Evolutionary conservation across 2,888 invertebrate genomes (phyloP), one percentile per base, ranked within the genome.

Genomic region (Oscheius sp.): DNA sequence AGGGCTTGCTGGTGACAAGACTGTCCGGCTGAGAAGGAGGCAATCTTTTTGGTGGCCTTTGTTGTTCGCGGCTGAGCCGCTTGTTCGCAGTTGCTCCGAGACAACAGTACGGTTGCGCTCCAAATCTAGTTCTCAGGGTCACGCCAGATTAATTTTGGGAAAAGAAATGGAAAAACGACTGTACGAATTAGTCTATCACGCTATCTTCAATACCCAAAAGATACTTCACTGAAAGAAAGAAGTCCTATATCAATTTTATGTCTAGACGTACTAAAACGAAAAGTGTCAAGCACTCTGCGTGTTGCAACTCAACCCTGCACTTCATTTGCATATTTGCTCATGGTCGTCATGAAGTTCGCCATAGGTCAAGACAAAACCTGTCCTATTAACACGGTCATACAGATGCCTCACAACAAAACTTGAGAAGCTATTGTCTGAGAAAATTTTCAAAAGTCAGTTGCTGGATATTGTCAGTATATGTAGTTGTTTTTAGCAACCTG

Each of bases 311-410:
- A 59, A 59, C 44, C 59, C 59, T 44, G 44, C 44, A 59, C 59
- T 54, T 59, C 59, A 59, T 59, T 59, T 59, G 59, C 59, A 59
- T 59, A 59, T 59, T 59, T 59, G 59, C 59, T 44, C 44, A 28
- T 26, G 41, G 6, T 28, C 54, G 8, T 36, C 54, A 24, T 24
- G 47, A 24, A 47, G 17, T 47, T 47, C 20, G 20, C 22, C 47
- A 14, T 17, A 24, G 12, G 24, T 24, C 20, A 22, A 32, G 33
- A 17, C n/a, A 20, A 32, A 54, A 51, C 22, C 20, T 54, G 54
- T 54, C 54, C 33, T 33, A 33, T 54, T 54, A 32, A 24, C 32
- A 30, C n/a, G n/a, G n/a, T n/a, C n/a, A n/a, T n/a, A n/a, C n/a
- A n/a, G n/a, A n/a, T n/a, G n/a, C n/a, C n/a, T n/a, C n/a, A n/a